Base-by-base conservation (phyloP, 2,113 vertebrate species). In the Solenodon paradoxus region DNA sequence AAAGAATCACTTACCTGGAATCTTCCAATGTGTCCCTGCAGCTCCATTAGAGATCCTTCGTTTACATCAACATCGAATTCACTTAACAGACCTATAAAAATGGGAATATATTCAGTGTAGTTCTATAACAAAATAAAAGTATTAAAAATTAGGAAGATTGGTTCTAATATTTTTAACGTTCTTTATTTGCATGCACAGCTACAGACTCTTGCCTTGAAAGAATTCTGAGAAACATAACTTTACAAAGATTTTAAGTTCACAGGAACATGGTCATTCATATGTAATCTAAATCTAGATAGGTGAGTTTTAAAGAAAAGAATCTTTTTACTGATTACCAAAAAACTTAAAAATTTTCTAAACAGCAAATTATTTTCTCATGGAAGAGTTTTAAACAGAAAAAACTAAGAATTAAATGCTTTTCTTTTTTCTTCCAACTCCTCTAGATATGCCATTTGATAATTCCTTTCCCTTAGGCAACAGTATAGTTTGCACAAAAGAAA, bases 11-110 rank as follows among this genome's bases (percentile, higher is more conserved):
- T 96, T 98, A 99, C 99, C 99, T 99, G 99, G 97, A 99, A 99
- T 96, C 99, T 98, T 84, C 98, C 98, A 35, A 99, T 99, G 96
- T 99, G 99, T 95, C 99, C 99, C 96, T 99, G 99, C 47, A 99
- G 98, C 97, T 99, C 99, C 98, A 99, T 98, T 2, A 99, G 97
- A 0, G 99, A 98, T 1, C 99, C 98, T 92, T 99, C 99, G 84
- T 98, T 99, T 90, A 99, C 92, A 82, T 99, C 99, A 61, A 98
- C 89, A 2, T 99, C 99, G 84, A 99, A 97, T 96, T 99, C 99
- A 64, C 97, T 98, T 13, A 99, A 84, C 63, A 98, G 98, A 94
- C 99, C 99, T 99, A 96, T 15, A 88, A 97, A 95, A 77, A 66
- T 35, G 0, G 38, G 42, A 61, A 19, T 24, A 42, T 59, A 92